Conservation (phyloP, 2,888 invertebrate species). For the Drosophila maculinotata region DNA sequence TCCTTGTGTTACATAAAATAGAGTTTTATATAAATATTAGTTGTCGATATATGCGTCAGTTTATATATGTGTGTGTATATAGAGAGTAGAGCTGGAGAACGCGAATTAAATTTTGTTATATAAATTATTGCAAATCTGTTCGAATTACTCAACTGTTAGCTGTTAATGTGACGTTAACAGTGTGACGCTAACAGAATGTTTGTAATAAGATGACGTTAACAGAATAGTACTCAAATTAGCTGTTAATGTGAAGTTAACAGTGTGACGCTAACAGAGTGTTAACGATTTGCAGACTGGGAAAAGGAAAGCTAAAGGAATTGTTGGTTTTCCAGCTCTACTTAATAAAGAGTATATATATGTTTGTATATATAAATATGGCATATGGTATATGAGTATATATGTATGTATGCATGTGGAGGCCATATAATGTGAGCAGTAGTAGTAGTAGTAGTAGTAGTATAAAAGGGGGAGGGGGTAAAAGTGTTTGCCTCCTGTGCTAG, state of each 20-base stretch:
- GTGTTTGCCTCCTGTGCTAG: constrained; percentile 33
- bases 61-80: constrained; percentile 39
- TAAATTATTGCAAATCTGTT: not conserved
- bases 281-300: not conserved
- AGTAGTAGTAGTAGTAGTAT: constrained; percentile 37
- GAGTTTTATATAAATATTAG: constrained; percentile 31
- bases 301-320: not conserved
- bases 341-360: constrained; percentile 42
- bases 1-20: constrained; percentile 40
- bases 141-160: too few species aligned
- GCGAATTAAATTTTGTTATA: constrained; percentile 1
- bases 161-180: not conserved
- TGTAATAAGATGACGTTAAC: not conserved
- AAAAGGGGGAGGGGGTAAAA: constrained; percentile 14
- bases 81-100: constrained; percentile 28
- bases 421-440: constrained; percentile 35
- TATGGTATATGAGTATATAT: constrained; percentile 48
- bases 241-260: not conserved
- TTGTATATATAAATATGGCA: constrained; percentile 43
- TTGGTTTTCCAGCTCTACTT: constrained; percentile 38
- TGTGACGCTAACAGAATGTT: constrained; percentile 3
- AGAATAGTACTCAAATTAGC: not conserved
- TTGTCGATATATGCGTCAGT: constrained; percentile 35
- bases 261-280: not conserved
- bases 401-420: constrained; percentile 23